These are phyloP conservation scores for Yponomeuta malinellus DNA, from an alignment of 2,888 invertebrate genomes.

Conservation along the genomic window DNA sequence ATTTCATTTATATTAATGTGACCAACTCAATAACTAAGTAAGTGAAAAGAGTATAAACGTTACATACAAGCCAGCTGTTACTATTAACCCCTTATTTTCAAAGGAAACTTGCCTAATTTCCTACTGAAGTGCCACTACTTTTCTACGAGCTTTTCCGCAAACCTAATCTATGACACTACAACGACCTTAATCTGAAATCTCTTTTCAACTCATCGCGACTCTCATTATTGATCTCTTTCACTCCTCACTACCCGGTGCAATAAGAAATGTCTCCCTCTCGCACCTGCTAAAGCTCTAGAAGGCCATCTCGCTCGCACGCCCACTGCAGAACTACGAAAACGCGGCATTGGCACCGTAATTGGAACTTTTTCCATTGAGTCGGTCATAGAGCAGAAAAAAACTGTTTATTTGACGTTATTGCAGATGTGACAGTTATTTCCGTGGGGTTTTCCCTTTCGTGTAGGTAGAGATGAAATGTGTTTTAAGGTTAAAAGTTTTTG, in stretches of 20 bases:
- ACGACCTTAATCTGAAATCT: constrained; percentile 77
- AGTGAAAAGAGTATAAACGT: too few species aligned
- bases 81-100: background rate
- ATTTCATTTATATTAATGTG: too few species aligned
- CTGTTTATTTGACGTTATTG: constrained; percentile 5
- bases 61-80: too few species aligned
- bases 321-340: constrained; percentile 75
- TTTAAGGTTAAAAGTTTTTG: background rate
- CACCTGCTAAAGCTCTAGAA: constrained; percentile 30
- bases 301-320: constrained; percentile 47
- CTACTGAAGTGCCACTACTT: background rate
- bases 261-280: constrained; percentile 50
- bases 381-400: constrained; percentile 8
- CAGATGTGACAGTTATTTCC: constrained; percentile 6
- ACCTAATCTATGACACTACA: constrained; percentile 66
- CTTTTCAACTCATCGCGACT: constrained; percentile 75
- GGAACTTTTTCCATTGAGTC: constrained; percentile 17
- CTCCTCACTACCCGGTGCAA: constrained; percentile 75
- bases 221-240: constrained; percentile 77
- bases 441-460: background rate
- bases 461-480: background rate
- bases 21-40: too few species aligned
- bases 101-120: background rate
- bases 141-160: constrained; percentile 47
- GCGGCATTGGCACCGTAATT: constrained; percentile 59